Base-by-base conservation (phyloP, 2,113 vertebrate genomes). In the Percina caprodes region DNA sequence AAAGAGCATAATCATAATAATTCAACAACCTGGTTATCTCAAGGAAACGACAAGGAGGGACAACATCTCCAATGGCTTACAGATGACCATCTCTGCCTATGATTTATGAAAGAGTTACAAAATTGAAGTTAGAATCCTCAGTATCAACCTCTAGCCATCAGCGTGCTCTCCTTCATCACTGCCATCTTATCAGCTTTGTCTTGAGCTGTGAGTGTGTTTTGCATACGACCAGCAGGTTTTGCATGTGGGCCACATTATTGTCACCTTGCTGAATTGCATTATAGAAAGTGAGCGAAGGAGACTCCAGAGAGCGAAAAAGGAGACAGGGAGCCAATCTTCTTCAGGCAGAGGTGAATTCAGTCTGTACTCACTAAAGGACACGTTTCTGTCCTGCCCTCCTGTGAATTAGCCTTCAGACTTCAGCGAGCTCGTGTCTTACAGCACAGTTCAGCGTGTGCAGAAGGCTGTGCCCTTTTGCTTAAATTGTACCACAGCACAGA, bases 201-300 rank as follows among this genome's bases (percentile, higher is more conserved):
- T 55, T 52, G 39, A 74, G 60, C 13, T 66, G 69, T 62, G 69
- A 69, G 58, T 55, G 84, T 69, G 71, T 74, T 95, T 93, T 94
- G 90, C 91, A 94, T 92, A 86, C 26, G 71, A 76, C 87, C 66
- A 63, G 82, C 85, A 89, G 80, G 72, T 91, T 93, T 92, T 90
- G 89, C 93, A 92, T 87, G 77, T 35, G 74, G 81, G 72, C 75
- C 83, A 84, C 86, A 91, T 94, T 94, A 95, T 92, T 92, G 93
- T 94, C 94, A 86, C 85, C 92, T 91, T 76, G 83, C 89, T 94
- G 93, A 93, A 94, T 90, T 70, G 62, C 81, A 93, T 94, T 94
- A 93, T 15, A 73, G 63, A 75, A 81, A 88, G 70, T 66, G 80
- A 84, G 67, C 24, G 69, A 69, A 67, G 54, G 42, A 79, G 58